Conservation (phyloP, 2,113 vertebrate species). For the Mirounga angustirostris region DNA sequence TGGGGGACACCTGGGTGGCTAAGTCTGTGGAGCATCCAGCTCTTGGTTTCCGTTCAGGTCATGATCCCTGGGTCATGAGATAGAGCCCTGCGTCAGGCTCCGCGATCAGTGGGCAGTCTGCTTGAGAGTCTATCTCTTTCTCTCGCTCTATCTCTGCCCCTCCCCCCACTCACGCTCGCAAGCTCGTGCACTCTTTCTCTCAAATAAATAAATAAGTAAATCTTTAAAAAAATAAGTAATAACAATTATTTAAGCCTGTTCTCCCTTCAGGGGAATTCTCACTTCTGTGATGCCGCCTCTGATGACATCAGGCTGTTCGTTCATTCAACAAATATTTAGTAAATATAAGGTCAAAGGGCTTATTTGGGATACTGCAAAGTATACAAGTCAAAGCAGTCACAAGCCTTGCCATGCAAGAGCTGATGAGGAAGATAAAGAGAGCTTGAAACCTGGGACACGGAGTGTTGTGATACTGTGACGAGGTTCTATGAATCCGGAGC, state of each 20-base stretch:
- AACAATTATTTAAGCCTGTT: not conserved
- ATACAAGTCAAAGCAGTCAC: not conserved
- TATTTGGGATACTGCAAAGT: not conserved
- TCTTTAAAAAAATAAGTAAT: not conserved
- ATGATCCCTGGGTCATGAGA: not conserved
- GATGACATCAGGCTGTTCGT: not conserved
- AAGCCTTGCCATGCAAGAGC: not conserved
- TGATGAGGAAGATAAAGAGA: not conserved
- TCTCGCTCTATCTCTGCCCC: too few relatives aligned
- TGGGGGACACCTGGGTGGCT: not conserved
- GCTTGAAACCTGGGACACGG: not conserved
- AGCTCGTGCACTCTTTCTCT: not conserved
- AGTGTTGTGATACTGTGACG: not conserved
- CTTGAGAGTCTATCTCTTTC: not conserved
- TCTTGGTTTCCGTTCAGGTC: not conserved
- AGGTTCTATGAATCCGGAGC: not conserved
- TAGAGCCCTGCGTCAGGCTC: not conserved
- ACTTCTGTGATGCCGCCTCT: not conserved
- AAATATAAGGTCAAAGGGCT: not conserved
- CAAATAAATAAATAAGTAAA: not conserved
- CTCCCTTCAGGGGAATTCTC: not conserved
- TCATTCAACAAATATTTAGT: not conserved
- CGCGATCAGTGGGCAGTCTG: not conserved
- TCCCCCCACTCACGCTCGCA: not conserved
- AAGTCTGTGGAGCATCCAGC: not conserved